These are phyloP conservation scores for Diplolepis rosae DNA, from an alignment of 2,888 invertebrate genomes.

Conservation along the genomic window DNA sequence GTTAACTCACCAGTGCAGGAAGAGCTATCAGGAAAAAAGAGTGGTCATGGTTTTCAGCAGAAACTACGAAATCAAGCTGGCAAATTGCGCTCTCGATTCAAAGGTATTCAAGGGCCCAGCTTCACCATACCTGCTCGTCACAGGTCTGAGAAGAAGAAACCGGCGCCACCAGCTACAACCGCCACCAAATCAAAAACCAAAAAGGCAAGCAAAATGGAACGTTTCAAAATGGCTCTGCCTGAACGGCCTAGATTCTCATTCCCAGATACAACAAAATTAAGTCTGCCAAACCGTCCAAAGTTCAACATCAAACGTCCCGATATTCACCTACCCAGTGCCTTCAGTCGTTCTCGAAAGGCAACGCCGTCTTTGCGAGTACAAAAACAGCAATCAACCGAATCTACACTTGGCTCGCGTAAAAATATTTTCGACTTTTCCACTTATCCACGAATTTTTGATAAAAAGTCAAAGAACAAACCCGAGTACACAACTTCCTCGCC, in stretches of 20 bases:
- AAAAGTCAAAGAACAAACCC: conserved; percentile 65
- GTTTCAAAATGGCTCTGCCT: conserved; percentile 78
- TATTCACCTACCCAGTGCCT: conserved; percentile 70
- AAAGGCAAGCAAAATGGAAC: conserved; percentile 74
- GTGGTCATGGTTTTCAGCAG: conserved; percentile 70
- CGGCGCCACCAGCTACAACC: conserved; percentile 34
- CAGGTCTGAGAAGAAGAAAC: conserved; percentile 49
- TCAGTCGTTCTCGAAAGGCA: conserved; percentile 43
- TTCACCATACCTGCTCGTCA: conserved; percentile 70
- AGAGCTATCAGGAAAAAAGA: conserved; percentile 67
- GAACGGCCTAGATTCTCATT: conserved; percentile 75
- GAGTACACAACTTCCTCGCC: conserved; percentile 76
- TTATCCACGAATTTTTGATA: conserved; percentile 81
- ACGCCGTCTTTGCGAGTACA: conserved; percentile 59
- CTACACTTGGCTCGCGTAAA: conserved; percentile 75
- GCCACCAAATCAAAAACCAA: conserved; percentile 44
- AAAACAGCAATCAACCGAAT: conserved; percentile 75
- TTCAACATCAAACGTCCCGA: conserved; percentile 76
- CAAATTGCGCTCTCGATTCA: conserved; percentile 81
- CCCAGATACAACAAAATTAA: conserved; percentile 63
- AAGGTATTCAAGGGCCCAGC: conserved; percentile 78
- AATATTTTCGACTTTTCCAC: conserved; percentile 84
- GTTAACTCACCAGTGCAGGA: conserved; percentile 81
- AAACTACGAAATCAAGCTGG: conserved; percentile 83
- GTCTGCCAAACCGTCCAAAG: conserved; percentile 78